Conservation (phyloP, 2,113 vertebrate genomes). For the Pithys albifrons region DNA sequence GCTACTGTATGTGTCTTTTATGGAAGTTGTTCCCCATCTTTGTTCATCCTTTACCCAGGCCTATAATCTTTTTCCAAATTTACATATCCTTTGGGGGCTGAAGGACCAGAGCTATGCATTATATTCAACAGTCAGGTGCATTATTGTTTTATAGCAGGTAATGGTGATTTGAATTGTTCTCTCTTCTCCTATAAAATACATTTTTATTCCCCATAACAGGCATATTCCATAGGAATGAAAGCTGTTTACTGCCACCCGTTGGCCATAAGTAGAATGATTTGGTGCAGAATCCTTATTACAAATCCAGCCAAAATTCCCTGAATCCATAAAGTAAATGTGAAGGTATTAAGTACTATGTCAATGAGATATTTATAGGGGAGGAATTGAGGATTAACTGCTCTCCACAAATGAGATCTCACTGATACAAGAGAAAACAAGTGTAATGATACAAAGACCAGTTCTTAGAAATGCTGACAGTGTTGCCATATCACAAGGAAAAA, state of each 20-base stretch:
- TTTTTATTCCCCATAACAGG: not conserved
- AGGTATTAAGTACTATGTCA: fast-evolving
- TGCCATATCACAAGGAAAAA: not conserved
- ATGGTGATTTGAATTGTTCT: not conserved
- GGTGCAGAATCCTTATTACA: not conserved
- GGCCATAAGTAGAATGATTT: not conserved
- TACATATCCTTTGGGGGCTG: not conserved
- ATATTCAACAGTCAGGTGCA: not conserved
- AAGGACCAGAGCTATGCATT: not conserved
- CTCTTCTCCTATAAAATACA: not conserved
- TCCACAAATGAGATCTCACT: not conserved
- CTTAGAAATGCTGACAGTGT: not conserved
- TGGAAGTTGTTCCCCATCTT: not conserved
- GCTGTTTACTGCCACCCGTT: conserved; percentile 22
- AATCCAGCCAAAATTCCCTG: not conserved
- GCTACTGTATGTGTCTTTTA: fast-evolving
- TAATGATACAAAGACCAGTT: not conserved
- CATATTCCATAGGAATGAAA: not conserved
- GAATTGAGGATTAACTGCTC: not conserved
- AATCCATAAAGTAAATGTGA: not conserved
- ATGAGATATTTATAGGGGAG: not conserved
- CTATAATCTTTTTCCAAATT: not conserved
- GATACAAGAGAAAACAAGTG: not conserved
- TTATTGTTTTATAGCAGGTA: not conserved
- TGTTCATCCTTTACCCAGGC: not conserved